Conservation (phyloP, 37 sponge, comb jelly and placozoan species). For the Halichondria panicea region DNA sequence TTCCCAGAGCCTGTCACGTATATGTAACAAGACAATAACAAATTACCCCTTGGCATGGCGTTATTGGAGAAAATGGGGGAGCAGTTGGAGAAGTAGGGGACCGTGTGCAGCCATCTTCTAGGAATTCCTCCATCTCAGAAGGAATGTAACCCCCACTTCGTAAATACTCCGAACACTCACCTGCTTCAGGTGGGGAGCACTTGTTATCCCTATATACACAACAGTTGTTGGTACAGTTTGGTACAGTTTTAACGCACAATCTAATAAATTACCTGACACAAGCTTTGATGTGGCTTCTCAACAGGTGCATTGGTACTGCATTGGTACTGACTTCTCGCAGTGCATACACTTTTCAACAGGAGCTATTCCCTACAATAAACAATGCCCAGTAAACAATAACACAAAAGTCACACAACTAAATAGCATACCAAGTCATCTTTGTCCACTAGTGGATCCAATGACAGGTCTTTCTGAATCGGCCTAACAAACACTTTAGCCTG, state of each 20-base stretch:
- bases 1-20: too few species aligned
- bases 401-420: neutral
- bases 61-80: conserved; percentile 6
- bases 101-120: neutral
- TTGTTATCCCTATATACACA: too few species aligned
- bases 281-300: neutral
- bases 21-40: too few species aligned
- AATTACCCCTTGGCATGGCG: neutral
- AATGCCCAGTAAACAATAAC: neutral
- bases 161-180: neutral
- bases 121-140: neutral
- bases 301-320: neutral
- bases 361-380: neutral
- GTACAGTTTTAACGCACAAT: too few species aligned
- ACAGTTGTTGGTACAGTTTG: too few species aligned
- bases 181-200: too few species aligned
- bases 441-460: neutral
- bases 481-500: conserved; percentile 48
- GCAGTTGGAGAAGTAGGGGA: neutral
- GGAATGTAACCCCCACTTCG: neutral
- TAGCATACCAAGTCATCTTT: neutral
- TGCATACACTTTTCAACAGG: neutral
- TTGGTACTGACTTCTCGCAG: neutral
- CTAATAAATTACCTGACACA: too few species aligned
- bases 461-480: conserved; percentile 36